Percentiles rank a stretch among this genome's conserved stretches.
These are phyloP conservation scores for Orgyia antiqua DNA, from an alignment of 2,888 invertebrate genomes.

Conservation along the genomic window DNA sequence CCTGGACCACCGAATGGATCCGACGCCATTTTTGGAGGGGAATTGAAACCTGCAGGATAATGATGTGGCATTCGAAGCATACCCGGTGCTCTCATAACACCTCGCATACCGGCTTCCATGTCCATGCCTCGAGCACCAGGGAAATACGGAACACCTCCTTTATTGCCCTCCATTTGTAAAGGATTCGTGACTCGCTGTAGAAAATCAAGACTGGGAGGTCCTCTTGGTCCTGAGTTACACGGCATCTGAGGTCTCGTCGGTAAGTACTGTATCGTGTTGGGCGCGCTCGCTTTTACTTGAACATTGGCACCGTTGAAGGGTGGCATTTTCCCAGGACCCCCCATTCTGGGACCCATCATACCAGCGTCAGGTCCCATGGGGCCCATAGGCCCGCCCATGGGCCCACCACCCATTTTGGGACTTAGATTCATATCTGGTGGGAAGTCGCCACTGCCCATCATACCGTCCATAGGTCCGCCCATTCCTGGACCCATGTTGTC, in stretches of 20 bases:
- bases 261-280: conserved; percentile 98
- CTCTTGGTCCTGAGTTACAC: conserved; percentile 83
- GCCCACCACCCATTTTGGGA: conserved; percentile 81
- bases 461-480: conserved; percentile 72
- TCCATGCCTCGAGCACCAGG: conserved; percentile 79
- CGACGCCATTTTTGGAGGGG: conserved; percentile 63
- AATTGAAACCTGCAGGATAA: conserved; percentile 65
- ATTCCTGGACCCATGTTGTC: conserved; percentile 73
- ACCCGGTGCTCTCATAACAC: conserved; percentile 61
- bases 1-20: conserved; percentile 49
- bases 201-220: conserved; percentile 93
- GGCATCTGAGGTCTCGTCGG: conserved; percentile 94
- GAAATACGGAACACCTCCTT: conserved; percentile 82
- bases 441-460: conserved; percentile 74
- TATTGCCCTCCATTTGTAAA: conserved; percentile 82
- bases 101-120: conserved; percentile 63
- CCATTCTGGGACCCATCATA: conserved; percentile 83
- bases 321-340: conserved; percentile 73
- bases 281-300: conserved; percentile 96
- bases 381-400: conserved; percentile 73
- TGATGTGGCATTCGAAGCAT: conserved; percentile 72
- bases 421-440: conserved; percentile 79
- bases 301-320: conserved; percentile 85
- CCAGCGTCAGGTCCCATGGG: conserved; percentile 74
- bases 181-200: conserved; percentile 93